Evolutionary conservation across 2,113 vertebrate species (phyloP).

Genomic region (Hepsetus odoe): DNA sequence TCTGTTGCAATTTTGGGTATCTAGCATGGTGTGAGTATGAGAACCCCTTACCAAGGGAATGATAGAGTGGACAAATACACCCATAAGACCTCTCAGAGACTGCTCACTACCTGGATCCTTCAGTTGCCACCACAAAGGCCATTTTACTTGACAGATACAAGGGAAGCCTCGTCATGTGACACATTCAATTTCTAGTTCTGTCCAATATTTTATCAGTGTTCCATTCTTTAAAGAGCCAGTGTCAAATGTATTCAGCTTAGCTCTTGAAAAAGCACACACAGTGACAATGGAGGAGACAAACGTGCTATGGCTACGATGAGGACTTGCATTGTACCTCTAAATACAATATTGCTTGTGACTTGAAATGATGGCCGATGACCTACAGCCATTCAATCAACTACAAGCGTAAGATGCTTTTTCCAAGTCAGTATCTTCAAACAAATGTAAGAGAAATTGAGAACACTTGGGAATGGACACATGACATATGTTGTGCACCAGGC

Average conservation of each 20-base stretch:
- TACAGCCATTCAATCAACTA: neutral
- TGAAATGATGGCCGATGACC: neutral
- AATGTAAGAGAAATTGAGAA: neutral
- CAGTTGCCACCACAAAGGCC: conserved; percentile 12
- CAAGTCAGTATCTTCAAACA: neutral
- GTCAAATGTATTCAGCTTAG: conserved; percentile 24
- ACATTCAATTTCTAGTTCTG: conserved; percentile 46
- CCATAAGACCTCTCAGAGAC: conserved; percentile 15
- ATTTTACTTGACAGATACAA: conserved; percentile 35
- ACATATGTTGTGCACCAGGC: neutral
- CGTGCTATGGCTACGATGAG: conserved; percentile 20
- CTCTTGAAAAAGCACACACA: conserved; percentile 38
- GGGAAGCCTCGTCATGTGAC: conserved; percentile 28
- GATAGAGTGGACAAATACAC: conserved; percentile 28
- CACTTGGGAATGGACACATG: neutral
- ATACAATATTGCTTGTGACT: neutral
- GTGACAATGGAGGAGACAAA: conserved; percentile 20
- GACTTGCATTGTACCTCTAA: neutral
- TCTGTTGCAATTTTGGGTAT: too few relatives aligned
- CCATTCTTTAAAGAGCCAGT: conserved; percentile 36
- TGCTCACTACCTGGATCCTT: neutral
- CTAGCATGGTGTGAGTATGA: too few relatives aligned
- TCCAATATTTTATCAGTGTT: conserved; percentile 16
- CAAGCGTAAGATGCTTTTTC: neutral
- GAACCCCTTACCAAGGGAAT: conserved; percentile 16